Evolutionary conservation across 2,797 vertebrate genomes (phyloP), one percentile per base, ranked within the genome.

Genomic region (Sebastes oblongus): DNA sequence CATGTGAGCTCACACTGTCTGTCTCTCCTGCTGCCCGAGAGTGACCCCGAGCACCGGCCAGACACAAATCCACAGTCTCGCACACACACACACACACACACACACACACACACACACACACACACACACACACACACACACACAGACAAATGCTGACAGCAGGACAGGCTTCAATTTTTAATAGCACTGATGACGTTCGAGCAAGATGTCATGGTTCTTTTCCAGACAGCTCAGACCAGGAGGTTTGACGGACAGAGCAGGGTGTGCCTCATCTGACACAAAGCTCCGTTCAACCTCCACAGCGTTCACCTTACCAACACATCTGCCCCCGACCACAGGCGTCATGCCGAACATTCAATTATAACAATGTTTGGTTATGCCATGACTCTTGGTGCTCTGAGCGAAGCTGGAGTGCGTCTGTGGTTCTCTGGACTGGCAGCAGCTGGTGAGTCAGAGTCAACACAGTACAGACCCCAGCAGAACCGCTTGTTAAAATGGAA

Each of bases 401-500:
- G 84, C 76, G 24, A 80, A 86, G 56, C 72, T 24, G 25, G 60
- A 81, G 67, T 70, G 65, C 59, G 85, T 84, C 78, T 87, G 82
- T 87, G 84, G 75, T 82, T 84, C 70, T 87, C 66, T 66, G 83
- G 71, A 81, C 86, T 78, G 30, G 88, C 85, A 90, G 83, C 80
- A 91, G 84, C 81, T 84, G 86, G 82, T 94, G 91, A 93, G 84
- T 94, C 90, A 91, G 75, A 86, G 77, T 75, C 83, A 80, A 88
- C 86, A 89, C 67, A 68, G 74, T 60, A 64, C 66, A 72, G 87
- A 81, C 80, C 78, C 81, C 66, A n/a, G 80, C 83, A 85, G 77
- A 94, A 93, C 80, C 66, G 82, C 92, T 91, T 66, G 88, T 94
- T 94, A 93, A 90, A 93, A 74, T 66, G 22, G 82, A 93, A 80